Conservation (phyloP, 2,113 vertebrate species). For the Cryptomyrus ogoouensis region DNA sequence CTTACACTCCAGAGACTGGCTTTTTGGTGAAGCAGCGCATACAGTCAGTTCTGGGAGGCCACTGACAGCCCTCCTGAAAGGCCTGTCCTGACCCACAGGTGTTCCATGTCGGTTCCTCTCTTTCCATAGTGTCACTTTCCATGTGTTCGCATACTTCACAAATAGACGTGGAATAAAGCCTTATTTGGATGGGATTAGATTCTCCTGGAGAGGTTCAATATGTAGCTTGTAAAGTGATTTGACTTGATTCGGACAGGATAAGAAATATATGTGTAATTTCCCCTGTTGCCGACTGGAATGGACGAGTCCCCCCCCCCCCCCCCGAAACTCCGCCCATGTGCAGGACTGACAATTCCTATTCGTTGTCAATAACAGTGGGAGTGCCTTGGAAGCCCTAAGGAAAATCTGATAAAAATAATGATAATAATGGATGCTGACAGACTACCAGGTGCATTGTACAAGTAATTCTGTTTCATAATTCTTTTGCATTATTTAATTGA, state of each 20-base stretch:
- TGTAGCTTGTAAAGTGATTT: neutral
- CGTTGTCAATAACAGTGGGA: neutral
- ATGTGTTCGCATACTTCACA: neutral
- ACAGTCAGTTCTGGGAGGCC: neutral
- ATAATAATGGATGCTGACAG: neutral
- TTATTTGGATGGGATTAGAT: neutral
- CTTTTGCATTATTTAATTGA: neutral
- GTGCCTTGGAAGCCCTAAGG: too few relatives aligned
- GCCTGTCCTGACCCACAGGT: neutral
- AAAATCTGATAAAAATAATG: neutral
- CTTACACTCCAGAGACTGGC: neutral
- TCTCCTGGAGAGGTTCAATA: neutral
- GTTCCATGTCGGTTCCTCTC: neutral
- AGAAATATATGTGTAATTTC: neutral
- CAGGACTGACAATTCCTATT: neutral
- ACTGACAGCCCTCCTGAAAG: neutral
- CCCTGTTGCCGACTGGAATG: neutral
- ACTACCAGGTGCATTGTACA: neutral
- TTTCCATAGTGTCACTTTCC: neutral
- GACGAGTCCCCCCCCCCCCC: neutral
- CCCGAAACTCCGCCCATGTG: neutral
- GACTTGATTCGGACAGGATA: neutral
- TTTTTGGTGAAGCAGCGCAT: neutral
- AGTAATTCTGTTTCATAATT: neutral
- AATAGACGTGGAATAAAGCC: neutral